Evolutionary conservation across 2,888 invertebrate genomes (phyloP), one percentile per base, ranked within the genome.

Genomic region (Pammene aurita): DNA sequence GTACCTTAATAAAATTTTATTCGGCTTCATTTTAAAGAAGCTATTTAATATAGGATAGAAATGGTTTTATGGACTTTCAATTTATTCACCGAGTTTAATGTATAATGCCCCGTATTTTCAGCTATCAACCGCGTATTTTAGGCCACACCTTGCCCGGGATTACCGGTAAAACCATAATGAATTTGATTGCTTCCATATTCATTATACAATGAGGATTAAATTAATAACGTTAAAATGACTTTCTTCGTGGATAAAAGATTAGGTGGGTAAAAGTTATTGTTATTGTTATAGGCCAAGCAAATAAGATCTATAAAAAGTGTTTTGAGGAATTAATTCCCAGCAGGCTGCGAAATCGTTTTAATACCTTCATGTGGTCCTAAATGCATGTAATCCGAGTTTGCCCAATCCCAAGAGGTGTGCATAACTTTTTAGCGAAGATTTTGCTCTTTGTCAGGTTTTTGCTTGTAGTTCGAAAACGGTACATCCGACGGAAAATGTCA

Each of bases 51-150:
- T 78, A 78, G 76, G 81, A 81, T 83, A 79, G 80, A 75, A 84
- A 81, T 81, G 78, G 81, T 81, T 80, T 84, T 84, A 86, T 89
- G 84, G 86, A 84, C 80, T 86, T 85, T 77, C 85, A 87, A 87
- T 87, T 88, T 87, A 87, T 87, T 84, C 84, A 81, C 82, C 73
- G 75, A 84, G 81, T 84, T 83, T 83, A 87, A 86, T 86, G 82
- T 88, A 84, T 84, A 84, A 87, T 84, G 81, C 76, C 82, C 76
- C 73, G 81, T 82, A 82, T 83, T 83, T 86, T 78, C 82, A 83
- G 81, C 72, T 77, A 71, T 79, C 75, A 78, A 81, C 83, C 83
- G 80, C 83, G 78, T 76, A 76, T 78, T 72, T 74, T 56, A 52
- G 63, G 52, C 63, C 70, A 50, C 68, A 68, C 71, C 71, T 66